phyloP scores from a whole-genome alignment of 2,113 vertebrate species.

The Struthio camelus region DNA sequence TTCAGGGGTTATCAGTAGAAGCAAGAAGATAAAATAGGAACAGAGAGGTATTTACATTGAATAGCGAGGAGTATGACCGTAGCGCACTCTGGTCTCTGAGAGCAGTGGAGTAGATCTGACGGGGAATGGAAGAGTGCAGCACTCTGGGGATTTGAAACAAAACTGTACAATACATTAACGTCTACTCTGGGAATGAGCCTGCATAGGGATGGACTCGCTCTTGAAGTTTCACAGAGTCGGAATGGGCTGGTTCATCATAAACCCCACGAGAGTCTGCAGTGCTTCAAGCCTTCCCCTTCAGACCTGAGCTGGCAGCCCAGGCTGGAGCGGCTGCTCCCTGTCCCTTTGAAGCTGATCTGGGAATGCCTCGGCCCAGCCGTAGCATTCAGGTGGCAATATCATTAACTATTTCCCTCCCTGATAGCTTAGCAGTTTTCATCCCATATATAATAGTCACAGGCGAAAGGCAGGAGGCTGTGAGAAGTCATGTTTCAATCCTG shows the following conservation, averaged over 20 bases:
- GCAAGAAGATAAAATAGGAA: neutral
- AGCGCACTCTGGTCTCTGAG: neutral
- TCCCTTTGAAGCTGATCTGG: neutral
- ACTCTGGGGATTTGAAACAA: neutral
- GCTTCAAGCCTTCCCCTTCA: neutral
- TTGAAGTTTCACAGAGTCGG: neutral
- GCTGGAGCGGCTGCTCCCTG: neutral
- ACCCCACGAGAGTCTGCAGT: neutral
- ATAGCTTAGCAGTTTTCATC: neutral
- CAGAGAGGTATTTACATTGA: neutral
- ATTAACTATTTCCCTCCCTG: neutral
- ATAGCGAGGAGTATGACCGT: neutral
- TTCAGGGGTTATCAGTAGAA: neutral
- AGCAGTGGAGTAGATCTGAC: neutral
- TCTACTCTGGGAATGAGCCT: neutral
- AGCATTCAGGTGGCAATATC: neutral
- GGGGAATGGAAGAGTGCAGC: neutral
- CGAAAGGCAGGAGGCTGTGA: neutral
- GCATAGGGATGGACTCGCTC: neutral
- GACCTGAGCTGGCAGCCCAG: neutral
- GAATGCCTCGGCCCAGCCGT: neutral
- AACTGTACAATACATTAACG: neutral
- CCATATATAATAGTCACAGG: accelerated
- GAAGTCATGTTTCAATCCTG: neutral
- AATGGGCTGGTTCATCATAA: neutral